Evolutionary conservation across 2,797 vertebrate species (phyloP), one percentile per base, ranked within the genome.

Genomic region (Sarcoramphus papa): DNA sequence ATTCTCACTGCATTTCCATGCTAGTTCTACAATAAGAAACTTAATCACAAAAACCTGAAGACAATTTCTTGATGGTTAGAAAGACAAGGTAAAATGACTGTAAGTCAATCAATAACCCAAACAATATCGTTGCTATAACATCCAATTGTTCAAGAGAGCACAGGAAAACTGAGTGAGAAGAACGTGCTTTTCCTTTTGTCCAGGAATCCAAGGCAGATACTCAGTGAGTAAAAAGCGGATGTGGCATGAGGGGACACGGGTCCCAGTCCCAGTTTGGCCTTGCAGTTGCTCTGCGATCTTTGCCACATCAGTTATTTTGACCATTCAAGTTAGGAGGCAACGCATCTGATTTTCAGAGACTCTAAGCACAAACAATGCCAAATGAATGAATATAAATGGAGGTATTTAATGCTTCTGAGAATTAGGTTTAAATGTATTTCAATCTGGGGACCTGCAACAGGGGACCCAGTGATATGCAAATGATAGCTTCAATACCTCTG

Each of bases 311-410:
- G 14, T 69, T 88, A 62, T 74, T 93, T 60, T 40, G 50, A 85
- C 51, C 43, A 37, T 31, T 91, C 16, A n/a, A 64, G 20, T 43
- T 50, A 62, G n/a, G 28, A 94, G 21, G 24, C 31, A 60, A 37
- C 2, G 3, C n/a, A 60, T 51, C 27, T 43, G 25, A 68, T 80
- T 93, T 96, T 87, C 77, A 89, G 89, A 89, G 41, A 95, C 72
- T 68, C 40, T 64, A 92, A 70, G 60, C 47, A 78, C 27, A 90
- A 90, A 93, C 65, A 89, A 62, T 56, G 64, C 8, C 48, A 74
- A 89, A 63, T 53, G 70, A 85, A 94, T 79, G 40, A 95, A 92
- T 75, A 96, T 14, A 95, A 96, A 92, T 75, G 10, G 19, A 79
- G 24, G 68, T 57, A 81, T 72, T 90, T 80, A 85, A 87, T 50